Percentiles rank a stretch among this genome's conserved stretches.
Evolutionary conservation across 1,140 invertebrate species (phyloP).

Genomic region (Sipha flava): DNA sequence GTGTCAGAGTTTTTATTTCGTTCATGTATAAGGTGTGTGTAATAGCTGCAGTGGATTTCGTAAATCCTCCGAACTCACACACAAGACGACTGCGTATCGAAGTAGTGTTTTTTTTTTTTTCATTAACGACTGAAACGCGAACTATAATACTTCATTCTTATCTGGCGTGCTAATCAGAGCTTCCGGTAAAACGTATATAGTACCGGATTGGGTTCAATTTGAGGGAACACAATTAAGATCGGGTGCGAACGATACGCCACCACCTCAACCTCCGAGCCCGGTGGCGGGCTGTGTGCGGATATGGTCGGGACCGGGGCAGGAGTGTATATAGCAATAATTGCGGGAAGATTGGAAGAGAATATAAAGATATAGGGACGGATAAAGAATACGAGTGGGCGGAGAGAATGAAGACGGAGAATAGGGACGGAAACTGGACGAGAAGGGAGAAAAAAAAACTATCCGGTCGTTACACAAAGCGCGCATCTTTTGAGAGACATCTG

Average conservation of each 20-base stretch:
- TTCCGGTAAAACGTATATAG: not conserved
- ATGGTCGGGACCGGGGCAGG: too few species aligned
- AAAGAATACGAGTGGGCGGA: too few species aligned
- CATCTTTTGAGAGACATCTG: slow-evolving; percentile 22
- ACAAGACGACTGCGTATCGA: too few species aligned
- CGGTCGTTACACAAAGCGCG: slow-evolving; percentile 27
- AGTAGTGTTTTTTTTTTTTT: not conserved
- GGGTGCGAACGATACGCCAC: not conserved
- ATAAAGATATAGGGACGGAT: too few species aligned
- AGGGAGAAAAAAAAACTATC: not conserved
- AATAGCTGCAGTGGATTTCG: not conserved
- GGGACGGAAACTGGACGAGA: not conserved
- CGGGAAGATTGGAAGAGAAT: not conserved
- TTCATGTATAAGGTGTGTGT: too few species aligned
- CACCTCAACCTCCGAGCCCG: not conserved
- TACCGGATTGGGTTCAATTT: slow-evolving; percentile 22
- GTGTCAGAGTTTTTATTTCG: too few species aligned
- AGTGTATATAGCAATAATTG: too few species aligned
- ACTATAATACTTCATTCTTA: slow-evolving; percentile 11
- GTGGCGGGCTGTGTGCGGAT: not conserved
- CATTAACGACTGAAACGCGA: not conserved
- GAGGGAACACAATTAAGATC: slow-evolving; percentile 19
- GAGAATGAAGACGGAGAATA: too few species aligned
- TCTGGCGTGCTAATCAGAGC: not conserved
- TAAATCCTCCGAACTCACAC: not conserved